Evolutionary conservation across 2,113 vertebrate species (phyloP), one percentile per base, ranked within the genome.

Genomic region (Planiliza haematocheilus): DNA sequence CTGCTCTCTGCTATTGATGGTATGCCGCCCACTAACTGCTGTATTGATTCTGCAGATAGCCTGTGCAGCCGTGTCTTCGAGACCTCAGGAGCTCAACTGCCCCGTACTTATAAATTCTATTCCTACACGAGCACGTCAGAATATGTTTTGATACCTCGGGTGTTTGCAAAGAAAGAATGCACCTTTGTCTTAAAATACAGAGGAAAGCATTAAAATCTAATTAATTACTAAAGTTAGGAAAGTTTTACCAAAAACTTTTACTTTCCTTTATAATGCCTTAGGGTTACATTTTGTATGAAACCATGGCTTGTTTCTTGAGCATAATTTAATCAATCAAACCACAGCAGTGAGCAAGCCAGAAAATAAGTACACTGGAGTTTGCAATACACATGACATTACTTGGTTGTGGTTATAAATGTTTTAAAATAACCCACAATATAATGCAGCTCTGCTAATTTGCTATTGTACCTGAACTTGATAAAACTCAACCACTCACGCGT

Each of bases 1-100:
- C 91, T 99, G 42, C 95, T 99, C 14, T 97, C 97, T 49, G 96
- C 95, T 82, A 99, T 99, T 82, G 97, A 99, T 78, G 97, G 97
- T 99, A 96, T 88, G 95, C 36, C 42, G 13, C 72, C 72, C 71
- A 81, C 81, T 46, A 30, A 36, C 79, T 37, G 36, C 65, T 57
- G 37, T 38, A 86, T 81, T 0, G 62, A 83, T 79, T 74, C 16
- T 59, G 36, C 14, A 53, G 16, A 51, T 41, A 57, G 56, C 42
- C 0, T 10, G 46, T 14, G 34, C 20, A 45, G 24, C 63, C 7
- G 10, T 58, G 46, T 71, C 36, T 71, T 30, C 34, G 14, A 53
- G 62, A 66, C 77, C 42, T 57, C 52, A 21, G 70, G 60, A 74
- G 14, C 4, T 10, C 61, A 64, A 52, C 34, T 60, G 24, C 39